Conservation (phyloP, 1,140 invertebrate species). For the Drosophila arawakana region DNA sequence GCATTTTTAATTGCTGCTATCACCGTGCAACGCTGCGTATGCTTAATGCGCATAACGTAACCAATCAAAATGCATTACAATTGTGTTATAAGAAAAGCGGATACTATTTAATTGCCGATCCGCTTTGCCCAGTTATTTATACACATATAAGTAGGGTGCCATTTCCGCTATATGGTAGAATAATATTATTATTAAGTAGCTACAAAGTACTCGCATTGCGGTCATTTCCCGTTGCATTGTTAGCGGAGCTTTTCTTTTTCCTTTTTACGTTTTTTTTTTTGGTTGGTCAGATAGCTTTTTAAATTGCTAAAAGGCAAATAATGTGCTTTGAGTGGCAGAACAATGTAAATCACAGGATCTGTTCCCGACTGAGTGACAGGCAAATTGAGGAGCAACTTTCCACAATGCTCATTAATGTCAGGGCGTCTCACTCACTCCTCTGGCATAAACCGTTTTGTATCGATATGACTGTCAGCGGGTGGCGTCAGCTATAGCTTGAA, state of each 20-base stretch:
- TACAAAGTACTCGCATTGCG: slow-evolving; percentile 3
- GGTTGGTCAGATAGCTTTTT: slow-evolving; percentile 7
- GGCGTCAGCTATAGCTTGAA: neutral
- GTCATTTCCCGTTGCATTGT: neutral
- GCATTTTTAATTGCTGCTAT: slow-evolving; percentile 64
- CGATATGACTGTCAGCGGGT: slow-evolving; percentile 45
- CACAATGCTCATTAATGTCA: slow-evolving; percentile 74
- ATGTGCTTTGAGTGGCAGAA: slow-evolving; percentile 4
- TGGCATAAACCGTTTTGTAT: slow-evolving; percentile 24
- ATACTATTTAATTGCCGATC: slow-evolving; percentile 2
- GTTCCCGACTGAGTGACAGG: slow-evolving; percentile 43
- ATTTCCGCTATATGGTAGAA: neutral
- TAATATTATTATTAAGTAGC: slow-evolving; percentile 4
- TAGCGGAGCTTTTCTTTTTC: too few species aligned
- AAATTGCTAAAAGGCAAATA: slow-evolving; percentile 31
- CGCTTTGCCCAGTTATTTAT: neutral
- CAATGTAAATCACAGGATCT: slow-evolving; percentile 32
- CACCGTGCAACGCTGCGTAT: slow-evolving; percentile 39
- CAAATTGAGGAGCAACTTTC: slow-evolving; percentile 55
- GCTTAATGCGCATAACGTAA: slow-evolving; percentile 18
- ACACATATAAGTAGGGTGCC: neutral
- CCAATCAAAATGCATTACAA: slow-evolving; percentile 17
- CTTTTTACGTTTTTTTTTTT: neutral
- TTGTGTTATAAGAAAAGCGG: neutral
- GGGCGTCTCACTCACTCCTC: neutral